A percentile compares a stretch with the other conserved stretches of the same genome.
Evolutionary conservation across 2,113 vertebrate species (phyloP).

Genomic region (Mola mola): DNA sequence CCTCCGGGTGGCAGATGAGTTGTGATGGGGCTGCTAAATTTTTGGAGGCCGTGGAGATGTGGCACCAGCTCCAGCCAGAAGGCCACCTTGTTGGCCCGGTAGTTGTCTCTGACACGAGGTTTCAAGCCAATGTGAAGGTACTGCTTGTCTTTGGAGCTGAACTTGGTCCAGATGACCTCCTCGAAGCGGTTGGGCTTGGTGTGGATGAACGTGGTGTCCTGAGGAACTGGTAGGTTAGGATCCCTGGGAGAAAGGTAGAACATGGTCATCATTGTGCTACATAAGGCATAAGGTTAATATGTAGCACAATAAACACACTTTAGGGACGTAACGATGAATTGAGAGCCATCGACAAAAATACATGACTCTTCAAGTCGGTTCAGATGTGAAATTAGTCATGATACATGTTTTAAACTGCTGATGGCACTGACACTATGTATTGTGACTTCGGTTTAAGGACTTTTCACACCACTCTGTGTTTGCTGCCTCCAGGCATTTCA

Average conservation of each 20-base stretch:
- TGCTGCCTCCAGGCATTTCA: too few species aligned
- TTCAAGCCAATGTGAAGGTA: slow-evolving; percentile 99
- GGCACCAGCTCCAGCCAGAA: slow-evolving; percentile 98
- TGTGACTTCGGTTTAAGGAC: too few species aligned
- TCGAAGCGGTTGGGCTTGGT: slow-evolving; percentile 99
- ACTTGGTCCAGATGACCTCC: slow-evolving; percentile 99
- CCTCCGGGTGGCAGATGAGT: slow-evolving; percentile 90
- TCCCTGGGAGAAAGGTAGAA: slow-evolving; percentile 81
- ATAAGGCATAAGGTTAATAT: too few species aligned
- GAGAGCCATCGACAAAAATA: too few species aligned
- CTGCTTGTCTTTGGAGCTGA: slow-evolving; percentile 98
- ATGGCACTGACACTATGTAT: too few species aligned
- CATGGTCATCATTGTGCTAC: not conserved
- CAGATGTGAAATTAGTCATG: too few species aligned
- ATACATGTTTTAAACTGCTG: too few species aligned
- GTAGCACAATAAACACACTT: too few species aligned
- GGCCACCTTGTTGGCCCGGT: slow-evolving; percentile 98
- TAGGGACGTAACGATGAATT: too few species aligned
- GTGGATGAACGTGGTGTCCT: slow-evolving; percentile 99
- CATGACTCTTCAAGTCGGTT: too few species aligned
- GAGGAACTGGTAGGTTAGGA: slow-evolving; percentile 95
- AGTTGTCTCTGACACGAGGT: slow-evolving; percentile 97
- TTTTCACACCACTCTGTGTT: too few species aligned
- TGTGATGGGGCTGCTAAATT: slow-evolving; percentile 86
- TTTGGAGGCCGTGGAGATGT: slow-evolving; percentile 93